Conservation (phyloP, 2,113 vertebrate genomes). For the Xiphophorus maculatus region DNA sequence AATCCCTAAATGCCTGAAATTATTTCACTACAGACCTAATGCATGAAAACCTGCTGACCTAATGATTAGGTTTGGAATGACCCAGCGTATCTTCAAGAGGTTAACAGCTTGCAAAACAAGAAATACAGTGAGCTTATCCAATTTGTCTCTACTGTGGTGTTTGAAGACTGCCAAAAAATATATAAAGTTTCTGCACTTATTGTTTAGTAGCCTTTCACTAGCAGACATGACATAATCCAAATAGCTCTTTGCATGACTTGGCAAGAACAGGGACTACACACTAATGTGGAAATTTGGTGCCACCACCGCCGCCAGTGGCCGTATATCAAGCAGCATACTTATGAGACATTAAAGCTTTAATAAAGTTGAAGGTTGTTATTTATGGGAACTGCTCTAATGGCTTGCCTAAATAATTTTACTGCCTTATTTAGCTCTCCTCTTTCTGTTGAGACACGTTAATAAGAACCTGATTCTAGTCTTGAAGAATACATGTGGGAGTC, state of each 20-base stretch:
- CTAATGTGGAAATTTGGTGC: constrained; percentile 44
- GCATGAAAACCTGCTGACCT: constrained; percentile 39
- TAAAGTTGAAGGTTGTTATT: constrained; percentile 47
- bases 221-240: constrained; percentile 52
- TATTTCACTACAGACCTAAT: constrained; percentile 12
- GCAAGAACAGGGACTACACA: constrained; percentile 54
- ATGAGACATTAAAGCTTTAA: constrained; percentile 36
- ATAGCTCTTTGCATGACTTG: constrained; percentile 55
- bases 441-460: constrained; percentile 33
- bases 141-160: constrained; percentile 36
- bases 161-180: constrained; percentile 45
- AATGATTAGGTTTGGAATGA: constrained; percentile 41
- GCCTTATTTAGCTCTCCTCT: constrained; percentile 26
- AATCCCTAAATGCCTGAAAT: constrained; percentile 26
- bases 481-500: constrained; percentile 2
- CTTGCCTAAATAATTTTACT: constrained; percentile 42
- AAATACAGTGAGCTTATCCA: constrained; percentile 36
- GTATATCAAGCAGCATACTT: constrained; percentile 44
- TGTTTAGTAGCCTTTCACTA: constrained; percentile 51
- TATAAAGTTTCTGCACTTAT: constrained; percentile 32
- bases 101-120: constrained; percentile 29
- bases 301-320: constrained; percentile 43
- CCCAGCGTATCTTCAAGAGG: constrained; percentile 12
- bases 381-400: constrained; percentile 24
- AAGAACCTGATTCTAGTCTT: constrained; percentile 28